Evolutionary conservation across 1,140 invertebrate species (phyloP), one percentile per base, ranked within the genome.

Genomic region (Leptonema lineaticorne): DNA sequence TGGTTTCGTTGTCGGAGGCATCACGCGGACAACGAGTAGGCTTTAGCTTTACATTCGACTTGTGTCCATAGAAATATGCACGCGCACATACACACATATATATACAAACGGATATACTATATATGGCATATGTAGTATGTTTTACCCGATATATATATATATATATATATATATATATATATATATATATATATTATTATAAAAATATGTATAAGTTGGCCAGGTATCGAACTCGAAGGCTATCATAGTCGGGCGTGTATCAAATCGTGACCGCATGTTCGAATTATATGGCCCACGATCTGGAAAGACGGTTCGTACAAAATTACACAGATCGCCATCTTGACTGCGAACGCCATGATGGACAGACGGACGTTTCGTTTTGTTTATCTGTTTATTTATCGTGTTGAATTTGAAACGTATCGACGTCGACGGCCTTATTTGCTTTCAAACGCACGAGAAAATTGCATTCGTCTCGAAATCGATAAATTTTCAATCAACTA

Each of bases 1-100:
- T 66, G 63, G 63, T 66, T 66, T 66, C 41, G 27, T 66, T 66
- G 63, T 66, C 63, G 29, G 48, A 66, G 63, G 63, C 63, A 66
- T 66, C 63, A 53, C 50, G 63, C 63, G 48, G 53, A 66, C 63
- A 53, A 62, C 59, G 59, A 62, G 41, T 62, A 62, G 59, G 33
- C 29, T 62, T 62, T 30, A 62, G 46, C 33, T 62, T 62, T 62
- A 62, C 59, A 62, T 46, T 11, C 57, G 30, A 37, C n/a, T 22
- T 53, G 20, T 53, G 50, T 26, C 50, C 50, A 53, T 53, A 41
- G 50, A 26, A 53, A 53, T 53, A 53, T 53, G 50, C 50, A 24
- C 22, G n/a, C 18, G 14, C 22, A 53, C 50, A 53, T 18, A 48
- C 20, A 53, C 20, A 24, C 48, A 22, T 5, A 20, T 16, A 48